These are phyloP conservation scores for Polylopha cassiicola DNA, from an alignment of 2,888 invertebrate genomes.

Conservation along the genomic window DNA sequence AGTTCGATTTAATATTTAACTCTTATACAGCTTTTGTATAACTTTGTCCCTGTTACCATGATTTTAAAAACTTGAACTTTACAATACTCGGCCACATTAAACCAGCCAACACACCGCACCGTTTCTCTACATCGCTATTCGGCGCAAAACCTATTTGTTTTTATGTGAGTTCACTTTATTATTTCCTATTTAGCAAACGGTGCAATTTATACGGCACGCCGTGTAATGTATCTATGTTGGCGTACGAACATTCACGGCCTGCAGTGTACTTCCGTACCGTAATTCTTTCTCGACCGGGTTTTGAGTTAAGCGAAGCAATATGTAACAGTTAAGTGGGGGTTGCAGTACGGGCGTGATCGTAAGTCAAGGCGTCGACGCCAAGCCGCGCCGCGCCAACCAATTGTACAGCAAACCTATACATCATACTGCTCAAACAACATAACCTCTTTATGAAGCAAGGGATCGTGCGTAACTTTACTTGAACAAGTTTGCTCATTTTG, in stretches of 20 bases:
- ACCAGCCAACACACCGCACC: constrained; percentile 25
- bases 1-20: too few species aligned
- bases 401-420: constrained; percentile 43
- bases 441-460: constrained; percentile 30
- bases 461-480: constrained; percentile 16
- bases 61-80: constrained; percentile 5
- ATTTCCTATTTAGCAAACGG: constrained; percentile 32
- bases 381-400: constrained; percentile 36
- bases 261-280: constrained; percentile 43
- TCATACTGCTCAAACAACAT: constrained; percentile 50
- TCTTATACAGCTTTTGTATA: too few species aligned
- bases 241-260: constrained; percentile 33
- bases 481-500: constrained; percentile 21
- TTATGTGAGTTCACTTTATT: constrained; percentile 37
- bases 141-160: constrained; percentile 34
- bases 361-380: constrained; percentile 56
- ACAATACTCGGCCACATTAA: constrained; percentile 27
- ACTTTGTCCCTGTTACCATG: too few species aligned
- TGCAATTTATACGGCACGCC: constrained; percentile 36
- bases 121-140: constrained; percentile 34
- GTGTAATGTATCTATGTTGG: constrained; percentile 43
- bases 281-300: constrained; percentile 53
- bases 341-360: constrained; percentile 49
- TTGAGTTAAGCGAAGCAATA: constrained; percentile 64
- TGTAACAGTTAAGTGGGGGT: constrained; percentile 61